phyloP scores from a whole-genome alignment of 2,113 vertebrate species.

The Prolemur simus region DNA sequence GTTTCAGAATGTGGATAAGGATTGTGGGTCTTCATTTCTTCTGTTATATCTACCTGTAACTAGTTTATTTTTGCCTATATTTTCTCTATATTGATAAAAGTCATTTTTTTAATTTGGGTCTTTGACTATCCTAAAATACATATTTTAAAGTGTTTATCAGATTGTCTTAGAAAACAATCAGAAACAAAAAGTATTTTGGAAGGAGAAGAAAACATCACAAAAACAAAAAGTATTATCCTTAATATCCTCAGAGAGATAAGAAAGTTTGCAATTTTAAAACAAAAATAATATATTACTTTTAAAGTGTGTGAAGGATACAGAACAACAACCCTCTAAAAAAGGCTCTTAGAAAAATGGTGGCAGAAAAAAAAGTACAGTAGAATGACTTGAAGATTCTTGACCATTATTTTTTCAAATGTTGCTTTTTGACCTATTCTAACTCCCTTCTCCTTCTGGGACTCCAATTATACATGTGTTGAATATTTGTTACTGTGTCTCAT shows the following conservation, averaged over 20 bases:
- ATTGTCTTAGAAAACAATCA: neutral
- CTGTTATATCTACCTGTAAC: neutral
- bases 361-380: neutral
- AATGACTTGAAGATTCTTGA: neutral
- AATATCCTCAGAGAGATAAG: neutral
- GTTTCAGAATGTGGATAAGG: neutral
- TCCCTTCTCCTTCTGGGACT: neutral
- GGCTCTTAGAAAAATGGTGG: neutral
- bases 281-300: neutral
- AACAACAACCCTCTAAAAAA: neutral
- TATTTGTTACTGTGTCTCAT: neutral
- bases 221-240: neutral
- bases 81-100: neutral
- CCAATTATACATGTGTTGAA: neutral
- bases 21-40: neutral
- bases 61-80: neutral
- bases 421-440: neutral
- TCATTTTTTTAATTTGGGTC: neutral
- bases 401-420: neutral
- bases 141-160: neutral
- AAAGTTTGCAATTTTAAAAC: neutral
- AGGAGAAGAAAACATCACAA: neutral
- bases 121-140: neutral
- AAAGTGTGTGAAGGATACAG: neutral
- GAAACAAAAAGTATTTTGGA: neutral